These are phyloP conservation scores for Neoitamus cyanurus DNA, from an alignment of 2,888 invertebrate species.

Conservation along the genomic window DNA sequence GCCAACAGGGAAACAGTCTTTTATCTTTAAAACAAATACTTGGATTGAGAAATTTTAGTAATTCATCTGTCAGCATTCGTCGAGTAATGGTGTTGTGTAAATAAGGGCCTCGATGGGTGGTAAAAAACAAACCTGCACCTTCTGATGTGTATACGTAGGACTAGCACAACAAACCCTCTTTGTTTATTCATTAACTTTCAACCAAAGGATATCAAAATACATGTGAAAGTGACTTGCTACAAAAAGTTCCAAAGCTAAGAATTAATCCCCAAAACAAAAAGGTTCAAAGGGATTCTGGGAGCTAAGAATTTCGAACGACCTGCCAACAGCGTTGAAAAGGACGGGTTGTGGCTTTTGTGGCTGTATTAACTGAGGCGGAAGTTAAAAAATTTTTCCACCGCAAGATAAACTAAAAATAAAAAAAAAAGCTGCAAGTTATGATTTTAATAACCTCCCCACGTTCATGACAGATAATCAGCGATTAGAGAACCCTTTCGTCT, in stretches of 20 bases:
- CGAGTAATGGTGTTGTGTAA: neutral
- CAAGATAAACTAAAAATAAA: neutral
- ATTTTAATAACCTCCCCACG: too few relatives aligned
- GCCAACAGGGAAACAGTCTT: neutral
- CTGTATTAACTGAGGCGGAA: neutral
- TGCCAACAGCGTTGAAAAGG: neutral
- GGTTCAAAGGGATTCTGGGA: neutral
- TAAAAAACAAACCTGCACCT: neutral
- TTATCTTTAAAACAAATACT: neutral
- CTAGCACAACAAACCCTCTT: neutral
- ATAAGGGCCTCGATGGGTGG: neutral
- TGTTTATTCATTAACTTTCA: neutral
- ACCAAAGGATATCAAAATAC: neutral
- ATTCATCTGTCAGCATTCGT: neutral
- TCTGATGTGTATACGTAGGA: neutral
- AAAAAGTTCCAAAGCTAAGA: neutral
- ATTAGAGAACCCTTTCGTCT: neutral
- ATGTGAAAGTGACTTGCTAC: neutral
- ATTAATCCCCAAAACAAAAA: neutral
- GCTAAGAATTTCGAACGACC: neutral
- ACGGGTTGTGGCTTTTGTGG: neutral
- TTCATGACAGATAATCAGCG: neutral
- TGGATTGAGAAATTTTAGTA: neutral
- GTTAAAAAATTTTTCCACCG: neutral
- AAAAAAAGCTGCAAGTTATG: neutral